Evolutionary conservation across 2,797 vertebrate species (phyloP).

Genomic region (Avahi laniger): DNA sequence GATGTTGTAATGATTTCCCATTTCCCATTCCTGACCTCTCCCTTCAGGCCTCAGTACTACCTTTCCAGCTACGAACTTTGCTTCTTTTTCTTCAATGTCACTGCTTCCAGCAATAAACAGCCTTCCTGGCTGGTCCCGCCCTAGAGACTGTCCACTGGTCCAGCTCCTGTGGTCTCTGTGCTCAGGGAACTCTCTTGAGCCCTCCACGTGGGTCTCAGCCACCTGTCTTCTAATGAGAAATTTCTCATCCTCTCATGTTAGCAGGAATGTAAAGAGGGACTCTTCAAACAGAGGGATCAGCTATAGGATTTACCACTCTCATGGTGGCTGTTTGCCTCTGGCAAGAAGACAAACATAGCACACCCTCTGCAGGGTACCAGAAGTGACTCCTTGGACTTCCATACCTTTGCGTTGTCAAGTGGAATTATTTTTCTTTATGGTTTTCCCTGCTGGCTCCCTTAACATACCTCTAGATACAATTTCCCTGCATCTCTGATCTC

Average conservation of each 20-base stretch:
- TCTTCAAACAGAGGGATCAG: conserved; percentile 40
- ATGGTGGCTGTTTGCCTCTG: neutral
- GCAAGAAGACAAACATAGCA: neutral
- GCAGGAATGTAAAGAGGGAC: neutral
- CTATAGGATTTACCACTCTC: neutral
- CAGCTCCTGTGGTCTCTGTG: neutral
- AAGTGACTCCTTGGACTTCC: neutral
- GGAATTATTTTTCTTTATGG: conserved; percentile 50
- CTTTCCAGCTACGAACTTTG: neutral
- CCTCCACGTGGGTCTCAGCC: neutral
- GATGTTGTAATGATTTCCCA: neutral
- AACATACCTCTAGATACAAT: conserved; percentile 36
- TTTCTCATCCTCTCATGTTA: neutral
- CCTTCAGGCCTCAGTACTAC: neutral
- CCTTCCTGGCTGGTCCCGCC: neutral
- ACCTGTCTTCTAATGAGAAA: neutral
- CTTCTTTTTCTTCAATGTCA: neutral
- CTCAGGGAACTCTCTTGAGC: neutral
- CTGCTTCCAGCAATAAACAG: neutral
- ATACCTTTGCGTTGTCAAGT: conserved; percentile 36
- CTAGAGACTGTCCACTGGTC: neutral
- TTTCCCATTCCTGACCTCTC: neutral
- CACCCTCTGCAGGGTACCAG: neutral
- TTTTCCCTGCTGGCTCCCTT: conserved; percentile 16
- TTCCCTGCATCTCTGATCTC: neutral